Evolutionary conservation across 2,113 vertebrate species (phyloP).

Genomic region (Mus pahari): DNA sequence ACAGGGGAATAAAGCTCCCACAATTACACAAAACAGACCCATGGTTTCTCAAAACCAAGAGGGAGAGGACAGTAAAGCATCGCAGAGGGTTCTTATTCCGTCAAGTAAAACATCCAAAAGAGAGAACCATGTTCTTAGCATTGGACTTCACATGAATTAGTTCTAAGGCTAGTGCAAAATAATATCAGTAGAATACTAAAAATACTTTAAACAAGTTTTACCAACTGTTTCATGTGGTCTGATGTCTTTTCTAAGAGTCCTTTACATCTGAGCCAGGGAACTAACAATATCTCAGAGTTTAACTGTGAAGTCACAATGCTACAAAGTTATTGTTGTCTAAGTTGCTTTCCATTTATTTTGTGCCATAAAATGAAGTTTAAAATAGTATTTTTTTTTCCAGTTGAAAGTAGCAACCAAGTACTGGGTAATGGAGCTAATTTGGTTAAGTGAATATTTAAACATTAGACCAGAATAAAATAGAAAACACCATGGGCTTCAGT

Average conservation of each 20-base stretch:
- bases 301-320: not conserved
- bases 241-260: not conserved
- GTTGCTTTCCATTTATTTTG: not conserved
- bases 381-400: not conserved
- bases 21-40: not conserved
- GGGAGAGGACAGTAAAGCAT: not conserved
- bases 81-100: not conserved
- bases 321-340: not conserved
- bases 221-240: not conserved
- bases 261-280: conserved; percentile 17
- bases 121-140: not conserved
- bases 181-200: not conserved
- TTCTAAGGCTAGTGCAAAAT: not conserved
- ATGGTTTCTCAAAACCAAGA: not conserved
- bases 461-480: not conserved
- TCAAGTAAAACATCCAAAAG: not conserved
- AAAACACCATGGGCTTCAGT: not conserved
- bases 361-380: not conserved
- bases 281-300: not conserved
- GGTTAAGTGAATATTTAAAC: not conserved
- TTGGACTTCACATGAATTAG: not conserved
- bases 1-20: not conserved
- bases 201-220: not conserved
- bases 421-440: not conserved
- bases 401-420: not conserved